Base-by-base conservation (phyloP, 2,797 vertebrate species). In the Smutsia temminckii region DNA sequence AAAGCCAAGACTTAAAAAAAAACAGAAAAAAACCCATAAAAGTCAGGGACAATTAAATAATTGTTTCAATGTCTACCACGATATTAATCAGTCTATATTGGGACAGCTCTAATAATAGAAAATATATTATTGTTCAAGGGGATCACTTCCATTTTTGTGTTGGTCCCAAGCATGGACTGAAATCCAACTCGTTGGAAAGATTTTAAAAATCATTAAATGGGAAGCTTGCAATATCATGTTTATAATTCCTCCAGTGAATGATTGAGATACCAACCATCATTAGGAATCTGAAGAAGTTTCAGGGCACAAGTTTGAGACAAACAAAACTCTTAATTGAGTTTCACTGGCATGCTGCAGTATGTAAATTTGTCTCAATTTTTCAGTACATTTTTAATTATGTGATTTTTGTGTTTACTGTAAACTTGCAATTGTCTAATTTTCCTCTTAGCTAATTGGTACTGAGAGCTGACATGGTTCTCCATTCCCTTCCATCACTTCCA, bases 181-280 rank as follows among this genome's bases (percentile, higher is more conserved):
- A 93, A 81, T 81, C 77, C 32, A 85, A 0, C 6, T 90, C 59
- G 29, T 27, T 40, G 34, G 37, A 72, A 80, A 23, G 32, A 85
- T 61, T 90, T 94, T 77, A 27, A 40, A 96, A 77, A 64, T 55
- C 21, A 27, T 51, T 34, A 93, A 81, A 80, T 57, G 61, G 69
- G 32, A 77, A 81, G 46, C 9, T 55, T 74, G 51, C 13, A 25
- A 17, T 77, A 2, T 57, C 17, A 5, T 66, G 34, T 77, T 85
- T 84, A 55, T 10, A 55, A 29, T 88, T 85, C 16, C 23, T 85
- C 11, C 32, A 13, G 23, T n/a, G 34, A 83, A 57, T 53, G 21
- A 49, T 4, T 32, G 61, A 23, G 18, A 84, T n/a, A 87, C 34
- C 37, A 75, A 3, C 64, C 51, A 32, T 90, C 18, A 46, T 64